phyloP scores from a whole-genome alignment of 2,113 vertebrate genomes.

The Cryptotis parvus region DNA sequence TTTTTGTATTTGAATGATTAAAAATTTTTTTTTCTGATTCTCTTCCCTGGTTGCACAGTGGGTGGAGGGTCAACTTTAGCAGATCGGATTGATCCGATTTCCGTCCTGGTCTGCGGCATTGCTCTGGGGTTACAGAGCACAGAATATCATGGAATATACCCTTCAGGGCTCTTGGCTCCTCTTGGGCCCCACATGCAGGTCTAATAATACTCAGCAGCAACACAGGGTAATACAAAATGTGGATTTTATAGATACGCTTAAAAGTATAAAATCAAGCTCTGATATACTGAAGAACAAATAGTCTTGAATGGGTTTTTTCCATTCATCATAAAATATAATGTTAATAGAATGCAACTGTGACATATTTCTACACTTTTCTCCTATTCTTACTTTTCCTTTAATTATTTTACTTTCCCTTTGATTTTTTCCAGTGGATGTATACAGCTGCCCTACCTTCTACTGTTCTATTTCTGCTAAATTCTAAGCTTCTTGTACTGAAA shows the following conservation, averaged over 20 bases:
- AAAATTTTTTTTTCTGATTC: constrained; percentile 52
- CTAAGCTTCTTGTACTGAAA: neutral
- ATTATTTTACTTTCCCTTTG: neutral
- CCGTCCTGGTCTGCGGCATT: neutral
- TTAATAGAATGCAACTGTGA: neutral
- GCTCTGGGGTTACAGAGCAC: neutral
- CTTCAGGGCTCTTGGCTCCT: no score
- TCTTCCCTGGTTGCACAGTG: neutral
- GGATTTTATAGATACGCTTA: neutral
- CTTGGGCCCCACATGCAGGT: neutral
- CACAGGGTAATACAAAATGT: neutral
- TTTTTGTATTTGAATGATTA: constrained; percentile 47
- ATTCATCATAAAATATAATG: no score
- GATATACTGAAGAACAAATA: neutral
- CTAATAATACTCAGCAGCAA: neutral
- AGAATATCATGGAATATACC: neutral
- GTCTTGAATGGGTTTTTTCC: no score
- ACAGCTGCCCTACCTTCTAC: neutral
- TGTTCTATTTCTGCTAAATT: neutral
- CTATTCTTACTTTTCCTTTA: neutral
- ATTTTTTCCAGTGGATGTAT: neutral
- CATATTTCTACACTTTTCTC: neutral
- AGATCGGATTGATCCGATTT: constrained; percentile 53
- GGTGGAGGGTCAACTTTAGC: constrained; percentile 27
- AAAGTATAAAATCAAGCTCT: neutral